phyloP scores from a whole-genome alignment of 2,113 vertebrate species.

The Fregetta grallaria region DNA sequence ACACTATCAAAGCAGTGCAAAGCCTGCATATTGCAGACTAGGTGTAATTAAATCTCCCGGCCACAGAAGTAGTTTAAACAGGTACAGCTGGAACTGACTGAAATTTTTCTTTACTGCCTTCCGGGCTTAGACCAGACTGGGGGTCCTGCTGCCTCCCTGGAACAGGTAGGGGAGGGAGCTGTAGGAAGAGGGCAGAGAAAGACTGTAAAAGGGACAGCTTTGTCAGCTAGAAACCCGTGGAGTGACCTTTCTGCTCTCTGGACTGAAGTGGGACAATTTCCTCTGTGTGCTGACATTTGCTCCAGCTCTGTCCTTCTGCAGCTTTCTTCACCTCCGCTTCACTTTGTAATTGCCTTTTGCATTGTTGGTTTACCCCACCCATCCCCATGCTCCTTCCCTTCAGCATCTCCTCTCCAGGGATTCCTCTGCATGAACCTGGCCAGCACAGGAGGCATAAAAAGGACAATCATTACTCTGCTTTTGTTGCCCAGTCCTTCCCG shows the following conservation, averaged over 20 bases:
- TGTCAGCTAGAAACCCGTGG: not conserved
- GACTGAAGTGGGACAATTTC: not conserved
- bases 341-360: slow-evolving; percentile 20
- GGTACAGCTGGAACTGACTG: not conserved
- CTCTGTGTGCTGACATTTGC: not conserved
- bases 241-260: slow-evolving; percentile 24
- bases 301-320: not conserved
- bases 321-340: not conserved
- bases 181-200: not conserved
- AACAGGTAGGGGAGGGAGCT: not conserved
- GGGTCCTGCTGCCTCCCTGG: not conserved
- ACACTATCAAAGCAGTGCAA: not conserved
- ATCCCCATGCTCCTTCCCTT: not conserved
- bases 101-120: not conserved
- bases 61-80: not conserved
- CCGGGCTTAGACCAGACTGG: not conserved
- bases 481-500: not conserved
- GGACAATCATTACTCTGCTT: not conserved
- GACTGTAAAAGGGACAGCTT: not conserved
- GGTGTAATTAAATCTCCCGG: not conserved
- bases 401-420: slow-evolving; percentile 19
- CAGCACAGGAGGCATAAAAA: not conserved
- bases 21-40: not conserved
- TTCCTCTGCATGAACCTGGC: not conserved
- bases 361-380: slow-evolving; percentile 16